Base-by-base conservation (phyloP, 2,888 invertebrate genomes). In the Synergus japonicus region DNA sequence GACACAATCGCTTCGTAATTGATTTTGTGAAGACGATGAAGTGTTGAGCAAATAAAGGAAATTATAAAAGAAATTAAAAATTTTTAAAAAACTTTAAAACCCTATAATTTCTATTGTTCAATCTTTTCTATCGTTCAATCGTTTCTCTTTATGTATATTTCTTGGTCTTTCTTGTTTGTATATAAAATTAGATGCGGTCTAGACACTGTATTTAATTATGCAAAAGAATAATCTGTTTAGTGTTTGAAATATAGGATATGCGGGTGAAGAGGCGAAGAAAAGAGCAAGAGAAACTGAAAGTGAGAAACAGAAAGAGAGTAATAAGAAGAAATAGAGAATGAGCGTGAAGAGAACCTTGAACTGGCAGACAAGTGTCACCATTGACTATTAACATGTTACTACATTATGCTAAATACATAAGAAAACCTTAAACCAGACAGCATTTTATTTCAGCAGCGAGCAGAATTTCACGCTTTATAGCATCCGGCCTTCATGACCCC, bases 311-410 rank as follows among this genome's bases (percentile, higher is more conserved):
- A 37, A 44, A 60, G 44, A 76, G 79, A 65, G 63, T 60, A 76
- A 29, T 46, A 58, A 78, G 78, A 83, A 65, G 65, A 82, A 76
- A 22, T 65, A 67, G 79, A 77, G 80, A 78, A 76, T 76, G 76
- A 73, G 79, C 81, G 76, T 63, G 80, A 64, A 78, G 76, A 76
- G 73, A 86, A 83, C 87, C 87, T 87, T 87, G 87, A 87, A 86
- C 87, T 77, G 82, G 78, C 78, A 80, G 78, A 82, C 81, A 83
- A 85, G 83, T 88, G 85, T 87, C 85, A 87, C 83, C 88, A 82
- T 85, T 85, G 65, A 85, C 85, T 85, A 84, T 86, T 87, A 84
- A 83, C 78, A 76, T 79, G 64, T 29, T 64, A 63, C 63, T 46
- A 64, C 15, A n/a, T 37, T 44, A 76, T 41, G 73, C 77, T 69